A percentile compares a stretch with the other conserved stretches of the same genome.
These are phyloP conservation scores for Phoeniculus purpureus DNA, from an alignment of 2,797 vertebrate genomes.

Conservation along the genomic window DNA sequence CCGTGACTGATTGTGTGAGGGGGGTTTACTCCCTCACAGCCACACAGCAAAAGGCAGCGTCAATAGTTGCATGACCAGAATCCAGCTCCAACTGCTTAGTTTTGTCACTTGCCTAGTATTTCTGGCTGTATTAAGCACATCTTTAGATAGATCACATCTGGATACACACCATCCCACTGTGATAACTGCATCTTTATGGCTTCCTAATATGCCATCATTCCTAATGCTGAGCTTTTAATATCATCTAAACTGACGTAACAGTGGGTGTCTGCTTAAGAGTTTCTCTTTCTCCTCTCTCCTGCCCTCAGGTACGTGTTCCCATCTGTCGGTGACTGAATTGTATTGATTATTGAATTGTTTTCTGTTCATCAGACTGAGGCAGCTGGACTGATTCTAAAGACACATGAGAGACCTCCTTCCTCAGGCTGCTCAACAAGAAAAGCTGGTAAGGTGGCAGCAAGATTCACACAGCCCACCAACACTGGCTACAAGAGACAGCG, in stretches of 20 bases:
- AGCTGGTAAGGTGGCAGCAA: too few species aligned
- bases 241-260: not conserved
- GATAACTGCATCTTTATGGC: not conserved
- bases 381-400: too few species aligned
- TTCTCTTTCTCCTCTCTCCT: not conserved
- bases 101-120: not conserved
- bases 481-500: too few species aligned
- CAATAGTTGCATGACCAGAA: rapidly evolving
- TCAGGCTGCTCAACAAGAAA: too few species aligned
- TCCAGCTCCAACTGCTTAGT: not conserved
- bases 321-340: too few species aligned
- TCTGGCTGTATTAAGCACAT: not conserved
- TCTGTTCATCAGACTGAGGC: too few species aligned
- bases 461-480: too few species aligned
- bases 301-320: too few species aligned
- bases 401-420: too few species aligned
- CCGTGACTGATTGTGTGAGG: not conserved
- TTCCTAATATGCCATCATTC: not conserved
- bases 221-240: not conserved
- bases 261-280: not conserved
- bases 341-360: too few species aligned
- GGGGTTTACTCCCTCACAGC: not conserved
- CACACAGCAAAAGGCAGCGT: rapidly evolving
- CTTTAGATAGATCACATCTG: not conserved
- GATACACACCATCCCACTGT: not conserved